Percentiles rank a stretch among this genome's conserved stretches.
phyloP scores from a whole-genome alignment of 2,113 vertebrate genomes.

The Cebidichthys violaceus region DNA sequence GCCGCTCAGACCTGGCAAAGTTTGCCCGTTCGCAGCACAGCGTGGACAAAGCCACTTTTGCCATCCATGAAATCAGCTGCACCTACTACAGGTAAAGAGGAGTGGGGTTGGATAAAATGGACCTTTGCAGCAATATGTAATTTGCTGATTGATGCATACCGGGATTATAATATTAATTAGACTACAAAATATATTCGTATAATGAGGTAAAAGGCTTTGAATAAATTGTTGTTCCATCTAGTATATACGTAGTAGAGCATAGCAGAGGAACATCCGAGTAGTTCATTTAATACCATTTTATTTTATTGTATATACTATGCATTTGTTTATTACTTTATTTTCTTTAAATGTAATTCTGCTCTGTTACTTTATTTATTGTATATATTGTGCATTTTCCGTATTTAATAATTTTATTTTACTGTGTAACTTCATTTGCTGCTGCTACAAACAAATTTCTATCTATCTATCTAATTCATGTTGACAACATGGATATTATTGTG shows the following conservation, averaged over 20 bases:
- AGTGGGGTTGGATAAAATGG: not conserved
- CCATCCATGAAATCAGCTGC: conserved; percentile 83
- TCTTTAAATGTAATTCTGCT: too few relatives aligned
- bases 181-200: not conserved
- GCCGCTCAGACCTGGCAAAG: conserved; percentile 80
- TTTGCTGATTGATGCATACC: not conserved
- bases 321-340: too few relatives aligned
- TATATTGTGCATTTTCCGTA: too few relatives aligned
- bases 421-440: too few relatives aligned
- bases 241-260: not conserved
- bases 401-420: too few relatives aligned
- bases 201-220: not conserved
- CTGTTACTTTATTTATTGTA: too few relatives aligned
- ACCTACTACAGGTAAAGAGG: conserved; percentile 81
- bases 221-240: not conserved
- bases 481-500: not conserved
- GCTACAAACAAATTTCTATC: too few relatives aligned
- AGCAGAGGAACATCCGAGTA: too few relatives aligned
- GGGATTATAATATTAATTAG: not conserved
- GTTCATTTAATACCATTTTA: too few relatives aligned
- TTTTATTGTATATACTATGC: too few relatives aligned
- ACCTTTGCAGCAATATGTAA: not conserved
- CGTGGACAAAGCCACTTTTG: conserved; percentile 84
- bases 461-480: too few relatives aligned
- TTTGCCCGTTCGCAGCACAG: conserved; percentile 81